Evolutionary conservation across 2,797 vertebrate species (phyloP).

Genomic region (Lepus oiostolus): DNA sequence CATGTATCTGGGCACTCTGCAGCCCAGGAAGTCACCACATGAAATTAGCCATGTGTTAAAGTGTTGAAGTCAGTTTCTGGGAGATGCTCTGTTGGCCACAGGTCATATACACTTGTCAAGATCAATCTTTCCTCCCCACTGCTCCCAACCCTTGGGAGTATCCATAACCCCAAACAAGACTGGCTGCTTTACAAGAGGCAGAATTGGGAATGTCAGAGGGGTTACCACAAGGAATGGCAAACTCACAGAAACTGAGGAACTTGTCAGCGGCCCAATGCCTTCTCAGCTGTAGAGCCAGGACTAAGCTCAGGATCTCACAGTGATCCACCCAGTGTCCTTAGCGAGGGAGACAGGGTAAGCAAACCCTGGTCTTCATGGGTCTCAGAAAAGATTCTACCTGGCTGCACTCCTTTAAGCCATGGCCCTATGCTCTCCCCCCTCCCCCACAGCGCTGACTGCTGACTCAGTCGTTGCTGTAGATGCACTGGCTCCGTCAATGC

Average conservation of each 20-base stretch:
- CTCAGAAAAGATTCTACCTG: accelerated
- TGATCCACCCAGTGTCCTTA: too few relatives aligned
- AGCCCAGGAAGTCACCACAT: neutral
- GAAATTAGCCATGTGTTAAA: neutral
- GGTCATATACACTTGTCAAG: too few relatives aligned
- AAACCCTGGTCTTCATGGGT: neutral
- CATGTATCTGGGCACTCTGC: neutral
- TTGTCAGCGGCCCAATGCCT: neutral
- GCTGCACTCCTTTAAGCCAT: neutral
- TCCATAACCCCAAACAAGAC: neutral
- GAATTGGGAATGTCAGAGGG: neutral
- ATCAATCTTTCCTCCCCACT: neutral
- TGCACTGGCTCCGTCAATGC: slow-evolving; percentile 32
- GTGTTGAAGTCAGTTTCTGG: neutral
- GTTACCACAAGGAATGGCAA: neutral
- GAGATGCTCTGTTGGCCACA: neutral
- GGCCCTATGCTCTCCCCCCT: neutral
- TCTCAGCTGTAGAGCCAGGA: neutral
- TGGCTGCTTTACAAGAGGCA: neutral
- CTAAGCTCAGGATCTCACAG: neutral
- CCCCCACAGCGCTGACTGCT: neutral
- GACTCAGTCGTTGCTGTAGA: neutral
- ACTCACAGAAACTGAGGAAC: neutral
- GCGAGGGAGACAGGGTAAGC: neutral
- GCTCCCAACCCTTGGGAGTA: neutral